A percentile compares a stretch with the other conserved stretches of the same genome.
Conservation (phyloP, 2,113 vertebrate species). For the Dunckerocampus dactyliophorus region DNA sequence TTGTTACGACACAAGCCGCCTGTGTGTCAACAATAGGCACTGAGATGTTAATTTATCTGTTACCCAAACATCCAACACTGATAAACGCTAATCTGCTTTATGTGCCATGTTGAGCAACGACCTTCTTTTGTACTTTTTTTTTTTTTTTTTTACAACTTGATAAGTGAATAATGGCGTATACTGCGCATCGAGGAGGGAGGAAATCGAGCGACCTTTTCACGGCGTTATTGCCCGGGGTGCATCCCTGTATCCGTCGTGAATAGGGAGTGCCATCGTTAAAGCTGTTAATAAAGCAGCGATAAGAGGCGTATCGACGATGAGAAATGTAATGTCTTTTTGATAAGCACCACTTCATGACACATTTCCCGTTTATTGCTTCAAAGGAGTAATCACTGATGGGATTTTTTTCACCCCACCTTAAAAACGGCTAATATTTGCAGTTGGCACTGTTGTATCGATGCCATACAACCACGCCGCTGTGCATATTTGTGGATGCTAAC, state of each 20-base stretch:
- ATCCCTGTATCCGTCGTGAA: constrained; percentile 15
- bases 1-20: background rate
- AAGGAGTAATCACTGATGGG: background rate
- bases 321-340: constrained; percentile 46
- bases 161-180: background rate
- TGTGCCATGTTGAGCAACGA: constrained; percentile 34
- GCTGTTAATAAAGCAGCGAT: constrained; percentile 56
- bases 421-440: background rate
- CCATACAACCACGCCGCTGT: too few relatives aligned
- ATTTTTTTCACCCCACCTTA: background rate
- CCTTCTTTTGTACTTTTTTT: constrained; percentile 11
- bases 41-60: constrained; percentile 2
- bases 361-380: constrained; percentile 38
- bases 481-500: too few relatives aligned
- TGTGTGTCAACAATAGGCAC: background rate
- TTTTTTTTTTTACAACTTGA: constrained; percentile 5
- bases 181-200: background rate
- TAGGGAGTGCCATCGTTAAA: constrained; percentile 32
- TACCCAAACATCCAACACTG: constrained; percentile 9
- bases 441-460: too few relatives aligned
- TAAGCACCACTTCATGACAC: constrained; percentile 44
- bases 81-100: constrained; percentile 46
- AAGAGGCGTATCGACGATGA: constrained; percentile 39
- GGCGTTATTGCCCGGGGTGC: background rate
- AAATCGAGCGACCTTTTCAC: constrained; percentile 3